Conservation (phyloP, 2,888 invertebrate species). For the Lasioglossum marginatum region DNA sequence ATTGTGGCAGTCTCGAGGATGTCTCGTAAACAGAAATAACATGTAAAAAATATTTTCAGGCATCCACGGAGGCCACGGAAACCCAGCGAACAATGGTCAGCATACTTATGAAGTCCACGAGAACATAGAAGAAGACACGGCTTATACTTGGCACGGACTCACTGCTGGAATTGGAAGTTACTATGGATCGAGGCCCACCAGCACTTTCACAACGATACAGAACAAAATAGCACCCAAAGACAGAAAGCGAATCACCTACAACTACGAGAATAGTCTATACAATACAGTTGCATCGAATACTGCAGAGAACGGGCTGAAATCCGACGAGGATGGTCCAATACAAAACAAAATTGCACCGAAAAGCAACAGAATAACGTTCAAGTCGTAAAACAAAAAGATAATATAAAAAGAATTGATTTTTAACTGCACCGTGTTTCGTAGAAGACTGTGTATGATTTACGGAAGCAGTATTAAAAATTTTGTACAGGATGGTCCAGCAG, state of each 20-base stretch:
- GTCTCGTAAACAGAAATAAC: neutral
- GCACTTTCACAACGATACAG: constrained; percentile 41
- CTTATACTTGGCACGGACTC: constrained; percentile 68
- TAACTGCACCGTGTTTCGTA: neutral
- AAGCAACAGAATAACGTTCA: constrained; percentile 45
- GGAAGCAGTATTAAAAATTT: constrained; percentile 2
- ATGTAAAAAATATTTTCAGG: constrained; percentile 21
- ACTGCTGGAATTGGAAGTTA: constrained; percentile 68
- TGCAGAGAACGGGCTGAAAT: neutral
- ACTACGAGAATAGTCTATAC: constrained; percentile 9
- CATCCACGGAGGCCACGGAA: constrained; percentile 32
- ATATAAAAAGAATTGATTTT: neutral
- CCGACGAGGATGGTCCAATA: constrained; percentile 55
- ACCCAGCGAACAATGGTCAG: constrained; percentile 24
- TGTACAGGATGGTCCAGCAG: neutral
- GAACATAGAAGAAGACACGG: constrained; percentile 70
- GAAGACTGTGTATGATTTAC: neutral
- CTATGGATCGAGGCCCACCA: constrained; percentile 48
- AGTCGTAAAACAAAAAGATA: neutral
- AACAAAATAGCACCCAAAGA: constrained; percentile 69
- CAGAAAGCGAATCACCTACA: neutral
- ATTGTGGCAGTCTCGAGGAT: neutral
- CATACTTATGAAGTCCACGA: constrained; percentile 77
- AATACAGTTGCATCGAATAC: constrained; percentile 35
- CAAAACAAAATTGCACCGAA: constrained; percentile 72